These are phyloP conservation scores for Marisa cornuarietis DNA, from an alignment of 1,140 invertebrate species.

Conservation along the genomic window DNA sequence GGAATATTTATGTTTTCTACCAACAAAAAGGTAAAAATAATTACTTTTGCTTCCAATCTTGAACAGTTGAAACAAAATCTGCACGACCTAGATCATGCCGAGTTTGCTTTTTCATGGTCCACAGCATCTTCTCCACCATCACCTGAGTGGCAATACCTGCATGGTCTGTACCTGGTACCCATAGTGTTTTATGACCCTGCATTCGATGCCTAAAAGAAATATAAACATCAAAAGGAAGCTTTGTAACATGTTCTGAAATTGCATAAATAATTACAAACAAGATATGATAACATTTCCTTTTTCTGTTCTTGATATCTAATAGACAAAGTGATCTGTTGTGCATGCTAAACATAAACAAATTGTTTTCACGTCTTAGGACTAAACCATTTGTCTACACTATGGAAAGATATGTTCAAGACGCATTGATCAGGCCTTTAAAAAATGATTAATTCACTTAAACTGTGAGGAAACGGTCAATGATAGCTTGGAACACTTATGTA, in stretches of 20 bases:
- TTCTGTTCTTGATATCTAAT: too few relatives aligned
- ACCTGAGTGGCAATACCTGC: slow-evolving; percentile 99
- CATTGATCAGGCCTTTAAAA: too few relatives aligned
- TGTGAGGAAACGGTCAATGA: too few relatives aligned
- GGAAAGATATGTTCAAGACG: too few relatives aligned
- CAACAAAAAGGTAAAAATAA: slow-evolving; percentile 24
- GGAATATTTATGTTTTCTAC: neutral
- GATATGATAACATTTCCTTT: too few relatives aligned
- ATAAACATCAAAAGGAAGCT: neutral
- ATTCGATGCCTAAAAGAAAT: slow-evolving; percentile 81
- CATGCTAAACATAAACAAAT: too few relatives aligned
- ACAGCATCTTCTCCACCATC: slow-evolving; percentile 79
- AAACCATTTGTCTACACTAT: too few relatives aligned
- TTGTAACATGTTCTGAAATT: neutral
- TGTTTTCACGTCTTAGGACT: too few relatives aligned
- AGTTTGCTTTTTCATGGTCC: slow-evolving; percentile 68
- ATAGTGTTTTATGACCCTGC: slow-evolving; percentile 89
- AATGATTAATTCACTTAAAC: too few relatives aligned
- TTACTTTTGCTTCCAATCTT: slow-evolving; percentile 96
- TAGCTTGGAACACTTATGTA: too few relatives aligned
- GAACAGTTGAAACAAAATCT: slow-evolving; percentile 85
- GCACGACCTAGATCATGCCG: slow-evolving; percentile 94
- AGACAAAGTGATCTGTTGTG: too few relatives aligned
- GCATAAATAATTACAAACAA: too few relatives aligned
- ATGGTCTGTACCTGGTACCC: slow-evolving; percentile 99